phyloP scores from a whole-genome alignment of 1,140 invertebrate species.

The Drosophila nigrodunni region DNA sequence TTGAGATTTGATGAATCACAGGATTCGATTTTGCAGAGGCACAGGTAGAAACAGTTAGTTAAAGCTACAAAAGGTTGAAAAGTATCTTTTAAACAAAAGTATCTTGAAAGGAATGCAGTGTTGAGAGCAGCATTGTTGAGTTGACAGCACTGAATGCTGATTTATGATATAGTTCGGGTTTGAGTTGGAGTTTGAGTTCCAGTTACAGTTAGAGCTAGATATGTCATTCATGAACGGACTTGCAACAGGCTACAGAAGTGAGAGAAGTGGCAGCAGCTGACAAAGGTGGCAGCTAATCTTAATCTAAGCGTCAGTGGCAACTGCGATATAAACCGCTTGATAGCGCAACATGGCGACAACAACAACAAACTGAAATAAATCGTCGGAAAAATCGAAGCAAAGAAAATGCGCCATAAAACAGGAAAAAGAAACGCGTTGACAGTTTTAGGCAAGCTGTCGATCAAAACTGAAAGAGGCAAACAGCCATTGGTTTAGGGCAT shows the following conservation, averaged over 20 bases:
- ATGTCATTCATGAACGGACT: conserved; percentile 22
- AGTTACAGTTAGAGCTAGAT: conserved; percentile 21
- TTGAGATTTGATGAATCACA: not conserved
- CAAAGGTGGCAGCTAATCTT: conserved; percentile 61
- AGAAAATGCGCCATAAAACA: conserved; percentile 73
- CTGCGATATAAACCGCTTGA: conserved; percentile 54
- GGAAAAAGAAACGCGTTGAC: conserved; percentile 68
- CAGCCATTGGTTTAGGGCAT: conserved; percentile 30
- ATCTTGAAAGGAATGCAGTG: too few species aligned
- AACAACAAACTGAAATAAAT: conserved; percentile 70
- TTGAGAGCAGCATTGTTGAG: conserved; percentile 3
- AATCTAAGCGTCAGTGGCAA: conserved; percentile 70
- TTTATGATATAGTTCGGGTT: conserved; percentile 34
- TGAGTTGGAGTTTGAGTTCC: not conserved
- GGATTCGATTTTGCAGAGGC: not conserved
- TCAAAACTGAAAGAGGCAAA: conserved; percentile 59
- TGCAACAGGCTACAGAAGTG: conserved; percentile 26
- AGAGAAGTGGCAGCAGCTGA: conserved; percentile 44
- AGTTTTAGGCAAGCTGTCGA: conserved; percentile 83
- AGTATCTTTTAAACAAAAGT: not conserved
- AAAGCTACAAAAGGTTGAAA: not conserved
- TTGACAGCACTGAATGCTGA: conserved; percentile 35
- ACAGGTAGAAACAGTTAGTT: not conserved
- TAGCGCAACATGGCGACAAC: conserved; percentile 50
- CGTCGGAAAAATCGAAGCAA: conserved; percentile 63